phyloP scores from a whole-genome alignment of 2,888 invertebrate genomes.

The Leptothorax acervorum region DNA sequence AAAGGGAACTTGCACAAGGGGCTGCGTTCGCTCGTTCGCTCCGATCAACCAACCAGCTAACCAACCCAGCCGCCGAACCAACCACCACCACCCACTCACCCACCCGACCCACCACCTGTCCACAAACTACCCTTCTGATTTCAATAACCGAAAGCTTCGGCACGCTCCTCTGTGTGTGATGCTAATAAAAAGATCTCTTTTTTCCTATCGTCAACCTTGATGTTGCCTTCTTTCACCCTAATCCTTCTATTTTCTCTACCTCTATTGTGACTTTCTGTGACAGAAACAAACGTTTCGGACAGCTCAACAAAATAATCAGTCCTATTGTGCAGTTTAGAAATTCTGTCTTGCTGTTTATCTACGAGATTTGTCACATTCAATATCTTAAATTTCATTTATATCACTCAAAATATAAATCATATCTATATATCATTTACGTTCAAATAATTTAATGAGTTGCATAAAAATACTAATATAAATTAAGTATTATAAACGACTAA shows the following conservation, averaged over 20 bases:
- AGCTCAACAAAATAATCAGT: background rate
- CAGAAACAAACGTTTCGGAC: slow-evolving; percentile 67
- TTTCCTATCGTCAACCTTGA: slow-evolving; percentile 39
- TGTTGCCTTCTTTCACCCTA: slow-evolving; percentile 12
- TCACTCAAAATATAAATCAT: background rate
- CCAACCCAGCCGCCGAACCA: slow-evolving; percentile 62
- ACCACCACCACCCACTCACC: slow-evolving; percentile 62
- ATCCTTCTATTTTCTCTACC: slow-evolving; percentile 8
- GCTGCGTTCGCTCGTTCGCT: slow-evolving; percentile 72
- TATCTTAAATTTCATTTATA: background rate
- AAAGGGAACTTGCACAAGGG: slow-evolving; percentile 84
- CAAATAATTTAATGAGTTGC: background rate
- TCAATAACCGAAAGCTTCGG: slow-evolving; percentile 81
- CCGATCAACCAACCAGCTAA: slow-evolving; percentile 70
- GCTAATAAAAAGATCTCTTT: slow-evolving; percentile 82
- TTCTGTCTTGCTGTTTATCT: no score
- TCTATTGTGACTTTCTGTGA: slow-evolving; percentile 5
- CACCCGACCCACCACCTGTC: slow-evolving; percentile 67
- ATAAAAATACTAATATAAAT: background rate
- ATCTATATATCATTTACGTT: background rate
- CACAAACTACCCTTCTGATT: slow-evolving; percentile 77
- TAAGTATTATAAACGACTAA: background rate
- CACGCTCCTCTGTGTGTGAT: slow-evolving; percentile 76
- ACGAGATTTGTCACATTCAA: no score
- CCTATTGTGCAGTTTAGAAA: no score